phyloP scores from a whole-genome alignment of 2,797 vertebrate species.

The Eupleurogrammus muticus region DNA sequence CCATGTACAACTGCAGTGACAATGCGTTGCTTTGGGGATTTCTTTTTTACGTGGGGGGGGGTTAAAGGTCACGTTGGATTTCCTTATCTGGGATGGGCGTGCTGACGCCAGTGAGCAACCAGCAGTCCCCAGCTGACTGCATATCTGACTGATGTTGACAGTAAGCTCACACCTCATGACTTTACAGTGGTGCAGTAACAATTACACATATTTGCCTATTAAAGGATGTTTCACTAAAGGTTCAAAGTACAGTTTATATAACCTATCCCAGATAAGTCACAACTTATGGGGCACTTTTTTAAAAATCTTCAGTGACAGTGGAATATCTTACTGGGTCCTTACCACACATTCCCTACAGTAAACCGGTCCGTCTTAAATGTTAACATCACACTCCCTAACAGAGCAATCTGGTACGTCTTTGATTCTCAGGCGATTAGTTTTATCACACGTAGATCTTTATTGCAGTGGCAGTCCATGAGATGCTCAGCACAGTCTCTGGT shows the following conservation, averaged over 20 bases:
- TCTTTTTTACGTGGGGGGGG: slow-evolving; percentile 1
- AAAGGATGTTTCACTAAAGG: not conserved
- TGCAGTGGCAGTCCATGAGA: slow-evolving; percentile 21
- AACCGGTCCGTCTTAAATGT: not conserved
- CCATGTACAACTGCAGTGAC: not conserved
- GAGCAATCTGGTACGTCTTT: not conserved
- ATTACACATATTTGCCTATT: not conserved
- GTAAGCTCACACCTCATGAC: slow-evolving; percentile 1
- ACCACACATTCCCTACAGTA: not conserved
- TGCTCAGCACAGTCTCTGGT: slow-evolving; percentile 21
- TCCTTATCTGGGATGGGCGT: slow-evolving; percentile 40
- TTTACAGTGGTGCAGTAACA: not conserved
- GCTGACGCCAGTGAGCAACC: slow-evolving; percentile 24
- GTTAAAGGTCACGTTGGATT: not conserved
- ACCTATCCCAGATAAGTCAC: not conserved
- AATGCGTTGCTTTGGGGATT: not conserved
- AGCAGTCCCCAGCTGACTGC: not conserved
- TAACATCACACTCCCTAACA: not conserved
- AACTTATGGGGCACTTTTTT: no score
- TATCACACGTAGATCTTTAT: slow-evolving; percentile 58
- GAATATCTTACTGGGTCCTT: not conserved
- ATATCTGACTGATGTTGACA: not conserved
- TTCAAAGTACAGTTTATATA: slow-evolving; percentile 9
- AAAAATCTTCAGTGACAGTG: not conserved
- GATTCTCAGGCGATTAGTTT: not conserved